phyloP scores from a whole-genome alignment of 2,797 vertebrate species.

The Sparus aurata region DNA sequence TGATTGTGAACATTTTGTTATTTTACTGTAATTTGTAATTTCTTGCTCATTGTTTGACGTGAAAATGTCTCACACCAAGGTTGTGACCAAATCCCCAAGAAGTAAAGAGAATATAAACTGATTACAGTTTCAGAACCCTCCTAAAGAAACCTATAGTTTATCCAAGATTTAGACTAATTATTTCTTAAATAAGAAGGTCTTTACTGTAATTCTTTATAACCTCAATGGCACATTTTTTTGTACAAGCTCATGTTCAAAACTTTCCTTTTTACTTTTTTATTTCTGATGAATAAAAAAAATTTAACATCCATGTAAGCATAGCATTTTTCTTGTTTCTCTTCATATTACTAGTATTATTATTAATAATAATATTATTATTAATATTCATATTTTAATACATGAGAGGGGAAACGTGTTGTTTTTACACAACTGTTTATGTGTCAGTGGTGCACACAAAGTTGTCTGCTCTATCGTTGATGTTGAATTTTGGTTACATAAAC shows the following conservation, averaged over 20 bases:
- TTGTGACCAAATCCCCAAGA: conserved; percentile 46
- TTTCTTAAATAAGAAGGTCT: background rate
- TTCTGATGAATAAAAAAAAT: conserved; percentile 65
- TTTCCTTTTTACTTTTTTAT: conserved; percentile 48
- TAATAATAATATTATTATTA: no score
- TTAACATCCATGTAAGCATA: conserved; percentile 25
- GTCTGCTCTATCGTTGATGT: no score
- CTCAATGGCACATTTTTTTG: conserved; percentile 49
- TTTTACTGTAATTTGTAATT: conserved; percentile 2
- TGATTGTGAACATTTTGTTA: conserved; percentile 1
- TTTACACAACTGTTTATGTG: no score
- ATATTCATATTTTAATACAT: background rate
- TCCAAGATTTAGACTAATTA: background rate
- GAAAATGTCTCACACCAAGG: conserved; percentile 15
- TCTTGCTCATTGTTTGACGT: conserved; percentile 13
- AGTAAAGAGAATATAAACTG: background rate
- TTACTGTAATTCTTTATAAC: conserved; percentile 11
- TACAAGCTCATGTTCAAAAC: conserved; percentile 27
- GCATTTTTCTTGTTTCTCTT: background rate
- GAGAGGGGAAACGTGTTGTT: background rate
- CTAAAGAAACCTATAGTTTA: background rate
- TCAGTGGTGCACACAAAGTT: no score
- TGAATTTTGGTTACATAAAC: no score
- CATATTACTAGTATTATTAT: background rate
- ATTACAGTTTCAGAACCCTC: background rate